Base-by-base conservation (phyloP, 2,888 invertebrate species). In the Pristionchus exspectatus region DNA sequence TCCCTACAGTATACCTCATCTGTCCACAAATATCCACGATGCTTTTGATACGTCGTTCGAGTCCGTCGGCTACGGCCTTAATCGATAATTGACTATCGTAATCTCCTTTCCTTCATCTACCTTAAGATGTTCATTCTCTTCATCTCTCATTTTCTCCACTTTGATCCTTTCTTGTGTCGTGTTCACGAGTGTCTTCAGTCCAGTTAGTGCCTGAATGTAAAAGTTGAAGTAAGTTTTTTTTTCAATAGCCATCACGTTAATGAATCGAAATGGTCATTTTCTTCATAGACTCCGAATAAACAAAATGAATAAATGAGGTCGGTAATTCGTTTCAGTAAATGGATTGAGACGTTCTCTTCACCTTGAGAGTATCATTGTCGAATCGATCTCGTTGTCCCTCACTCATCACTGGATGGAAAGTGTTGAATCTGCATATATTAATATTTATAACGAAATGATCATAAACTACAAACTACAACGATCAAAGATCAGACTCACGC, bases 361-460 rank as follows among this genome's bases (percentile, higher is more conserved):
- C 81, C 90, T 90, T 86, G 91, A 92, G 91, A n/a, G 91, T 90
- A 33, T 93, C 92, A 27, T 56, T 63, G 59, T 93, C 93, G 59
- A 93, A 92, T 87, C 90, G 90, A 50, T 90, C 87, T 18, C 93
- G 88, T 74, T 93, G 93, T 30, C 88, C 56, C 72, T 93, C 93
- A 27, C 90, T 88, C 92, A 93, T 92, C 72, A 91, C 87, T 18
- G 90, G 90, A 30, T 84, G 66, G 59, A 90, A 88, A 5, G 90
- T 30, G 44, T 88, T 88, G 88, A 74, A 74, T 4, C 88, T 74
- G 74, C 27, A 85, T 1, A 27, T 2, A 24, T 21, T 50, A 50
- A 1, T 7, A 50, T 0, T 50, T 50, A 50, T 12, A 50, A 50
- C 14, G n/a, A n/a, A n/a, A n/a, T n/a, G n/a, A n/a, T 21, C 10